Base-by-base conservation (phyloP, 2,113 vertebrate genomes). In the Dinomys branickii region DNA sequence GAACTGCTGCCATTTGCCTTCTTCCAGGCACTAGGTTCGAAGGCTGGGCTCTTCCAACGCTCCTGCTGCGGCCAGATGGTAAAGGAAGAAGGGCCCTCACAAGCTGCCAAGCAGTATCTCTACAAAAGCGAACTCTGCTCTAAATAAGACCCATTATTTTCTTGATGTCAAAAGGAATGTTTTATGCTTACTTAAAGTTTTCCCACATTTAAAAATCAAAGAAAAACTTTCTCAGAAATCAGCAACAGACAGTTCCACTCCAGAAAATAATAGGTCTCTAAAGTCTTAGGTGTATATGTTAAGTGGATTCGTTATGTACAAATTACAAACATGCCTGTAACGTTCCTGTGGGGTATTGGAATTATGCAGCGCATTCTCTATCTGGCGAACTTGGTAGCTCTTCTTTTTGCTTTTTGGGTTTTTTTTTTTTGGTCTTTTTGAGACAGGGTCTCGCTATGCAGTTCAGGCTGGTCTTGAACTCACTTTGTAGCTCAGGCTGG, bases 251-350 rank as follows among this genome's bases (percentile, higher is more conserved):
- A 92, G 52, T 67, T 94, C 94, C 59, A 85, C 78, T 93, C 77
- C 38, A 94, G 95, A 88, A 93, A 89, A 96, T n/a, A 86, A 93
- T 3, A 50, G 52, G 61, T 94, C 75, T 94, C 71, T 86, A 65
- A 95, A 28, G 73, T 78, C 54, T 87, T 81, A 83, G 16, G 88
- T 41, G 87, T 54, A 73, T 44, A 41, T 61, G 59, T 52, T 85
- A 69, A 86, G 19, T 71, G 44, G n/a, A 65, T 13, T 69, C 77
- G 91, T 91, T 95, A 96, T 96, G 92, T 90, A 97, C 88, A 97
- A 92, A 54, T 90, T 94, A 91, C 47, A 94, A 86, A 85, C 73
- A 77, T 61, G 78, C 83, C 44, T 78, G 50, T 9, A 75, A 89
- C 38, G 67, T 92, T 90, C 50, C 87, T 96, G 88, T 59, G 71